phyloP scores from a whole-genome alignment of 2,888 invertebrate genomes.

The Mimachlamys varia region DNA sequence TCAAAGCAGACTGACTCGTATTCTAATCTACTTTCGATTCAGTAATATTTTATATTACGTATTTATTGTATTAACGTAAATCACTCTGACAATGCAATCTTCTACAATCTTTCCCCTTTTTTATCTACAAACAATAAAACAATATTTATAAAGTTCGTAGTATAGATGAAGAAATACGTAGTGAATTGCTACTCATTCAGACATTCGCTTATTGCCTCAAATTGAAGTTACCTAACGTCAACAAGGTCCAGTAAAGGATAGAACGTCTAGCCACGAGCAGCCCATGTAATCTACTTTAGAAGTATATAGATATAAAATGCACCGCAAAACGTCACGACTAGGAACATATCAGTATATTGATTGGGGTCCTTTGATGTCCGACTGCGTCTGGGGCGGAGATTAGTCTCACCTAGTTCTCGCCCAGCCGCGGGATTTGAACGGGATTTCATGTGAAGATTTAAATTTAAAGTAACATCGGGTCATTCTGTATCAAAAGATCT shows the following conservation, averaged over 20 bases:
- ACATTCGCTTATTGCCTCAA: not conserved
- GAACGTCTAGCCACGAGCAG: not conserved
- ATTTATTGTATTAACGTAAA: not conserved
- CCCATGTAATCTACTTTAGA: not conserved
- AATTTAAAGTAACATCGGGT: too few relatives aligned
- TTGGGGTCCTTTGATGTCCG: not conserved
- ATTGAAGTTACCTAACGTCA: not conserved
- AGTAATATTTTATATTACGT: not conserved
- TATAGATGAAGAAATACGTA: not conserved
- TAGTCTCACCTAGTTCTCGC: not conserved
- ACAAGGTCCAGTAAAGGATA: not conserved
- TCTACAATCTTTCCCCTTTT: not conserved
- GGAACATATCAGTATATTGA: not conserved
- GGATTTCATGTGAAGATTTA: too few relatives aligned
- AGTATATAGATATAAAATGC: not conserved
- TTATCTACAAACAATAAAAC: not conserved
- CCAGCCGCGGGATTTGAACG: not conserved
- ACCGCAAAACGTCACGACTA: not conserved
- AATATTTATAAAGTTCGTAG: not conserved
- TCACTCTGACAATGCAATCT: not conserved
- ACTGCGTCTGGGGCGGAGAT: not conserved
- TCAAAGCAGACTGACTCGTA: not conserved
- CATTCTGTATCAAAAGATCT: too few relatives aligned
- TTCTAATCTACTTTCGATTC: not conserved
- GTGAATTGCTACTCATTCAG: not conserved